Conservation (phyloP, 2,113 vertebrate species). For the Salvelinus fontinalis region DNA sequence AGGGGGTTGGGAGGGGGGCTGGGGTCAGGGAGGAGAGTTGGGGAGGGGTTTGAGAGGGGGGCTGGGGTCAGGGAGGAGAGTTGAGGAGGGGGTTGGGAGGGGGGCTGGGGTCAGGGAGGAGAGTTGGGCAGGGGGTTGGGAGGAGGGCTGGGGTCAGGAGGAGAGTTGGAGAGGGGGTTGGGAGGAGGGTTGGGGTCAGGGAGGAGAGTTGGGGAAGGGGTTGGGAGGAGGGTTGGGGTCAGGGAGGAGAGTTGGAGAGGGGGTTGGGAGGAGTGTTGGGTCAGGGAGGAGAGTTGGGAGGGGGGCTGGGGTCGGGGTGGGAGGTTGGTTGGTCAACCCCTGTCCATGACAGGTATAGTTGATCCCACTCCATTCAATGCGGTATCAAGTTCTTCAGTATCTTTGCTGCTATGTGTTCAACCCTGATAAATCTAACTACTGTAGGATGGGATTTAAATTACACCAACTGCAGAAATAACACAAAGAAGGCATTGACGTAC, state of each 20-base stretch:
- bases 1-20: not conserved
- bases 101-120: not conserved
- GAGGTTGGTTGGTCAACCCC: conserved; percentile 37
- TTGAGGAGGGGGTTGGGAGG: too few species aligned
- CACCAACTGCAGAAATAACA: conserved; percentile 46
- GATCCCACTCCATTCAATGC: conserved; percentile 53
- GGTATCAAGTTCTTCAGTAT: conserved; percentile 56
- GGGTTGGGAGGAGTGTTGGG: not conserved
- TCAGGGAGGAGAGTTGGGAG: conserved; percentile 14
- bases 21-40: conserved; percentile 16
- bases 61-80: conserved; percentile 2
- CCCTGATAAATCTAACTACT: conserved; percentile 45
- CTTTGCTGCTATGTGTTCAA: conserved; percentile 46
- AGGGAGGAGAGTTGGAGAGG: not conserved
- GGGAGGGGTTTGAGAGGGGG: not conserved
- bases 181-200: conserved; percentile 11
- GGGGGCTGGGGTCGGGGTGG: not conserved
- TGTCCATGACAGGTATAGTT: conserved; percentile 62
- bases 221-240: conserved; percentile 13
- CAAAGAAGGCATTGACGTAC: conserved; percentile 44
- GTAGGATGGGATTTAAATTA: conserved; percentile 48
- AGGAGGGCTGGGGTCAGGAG: not conserved
- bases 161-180: not conserved
- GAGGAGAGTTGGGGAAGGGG: conserved; percentile 6
- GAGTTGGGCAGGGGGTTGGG: too few species aligned